phyloP scores from a whole-genome alignment of 2,113 vertebrate species.

The Xenopus borealis region DNA sequence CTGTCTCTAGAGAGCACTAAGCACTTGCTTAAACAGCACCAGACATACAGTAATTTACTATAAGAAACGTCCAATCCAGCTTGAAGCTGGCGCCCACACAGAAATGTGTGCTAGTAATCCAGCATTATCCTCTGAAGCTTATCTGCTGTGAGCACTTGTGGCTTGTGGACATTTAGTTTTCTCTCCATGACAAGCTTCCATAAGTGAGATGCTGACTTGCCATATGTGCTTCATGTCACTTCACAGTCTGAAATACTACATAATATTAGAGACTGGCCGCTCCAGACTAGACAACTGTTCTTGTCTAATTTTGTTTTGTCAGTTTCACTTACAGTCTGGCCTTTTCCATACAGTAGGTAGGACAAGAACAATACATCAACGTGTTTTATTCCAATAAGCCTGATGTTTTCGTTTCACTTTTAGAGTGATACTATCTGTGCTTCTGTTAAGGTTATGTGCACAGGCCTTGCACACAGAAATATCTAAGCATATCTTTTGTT shows the following conservation, averaged over 20 bases:
- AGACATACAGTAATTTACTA: constrained; percentile 10
- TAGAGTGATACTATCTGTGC: too few relatives aligned
- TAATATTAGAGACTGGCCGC: background rate
- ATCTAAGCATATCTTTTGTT: too few relatives aligned
- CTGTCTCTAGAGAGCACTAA: constrained; percentile 9
- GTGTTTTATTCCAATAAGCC: too few relatives aligned
- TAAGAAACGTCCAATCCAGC: constrained; percentile 15
- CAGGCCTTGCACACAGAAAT: too few relatives aligned
- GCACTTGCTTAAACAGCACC: constrained; percentile 12
- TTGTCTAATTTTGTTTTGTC: background rate
- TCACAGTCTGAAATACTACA: constrained; percentile 1
- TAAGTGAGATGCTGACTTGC: constrained; percentile 15
- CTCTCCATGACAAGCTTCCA: constrained; percentile 26
- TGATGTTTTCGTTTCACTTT: too few relatives aligned
- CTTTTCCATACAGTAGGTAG: too few relatives aligned
- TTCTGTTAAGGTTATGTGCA: too few relatives aligned
- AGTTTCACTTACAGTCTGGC: too few relatives aligned
- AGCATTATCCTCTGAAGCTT: constrained; percentile 30
- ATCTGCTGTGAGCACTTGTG: constrained; percentile 12
- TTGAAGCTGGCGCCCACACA: constrained; percentile 23
- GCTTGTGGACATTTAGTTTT: constrained; percentile 12
- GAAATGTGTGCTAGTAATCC: constrained; percentile 27
- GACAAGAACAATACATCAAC: too few relatives aligned
- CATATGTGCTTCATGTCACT: constrained; percentile 7
- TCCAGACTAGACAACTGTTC: background rate